Conservation (phyloP, 2,797 vertebrate genomes). For the Uromys caudimaculatus region DNA sequence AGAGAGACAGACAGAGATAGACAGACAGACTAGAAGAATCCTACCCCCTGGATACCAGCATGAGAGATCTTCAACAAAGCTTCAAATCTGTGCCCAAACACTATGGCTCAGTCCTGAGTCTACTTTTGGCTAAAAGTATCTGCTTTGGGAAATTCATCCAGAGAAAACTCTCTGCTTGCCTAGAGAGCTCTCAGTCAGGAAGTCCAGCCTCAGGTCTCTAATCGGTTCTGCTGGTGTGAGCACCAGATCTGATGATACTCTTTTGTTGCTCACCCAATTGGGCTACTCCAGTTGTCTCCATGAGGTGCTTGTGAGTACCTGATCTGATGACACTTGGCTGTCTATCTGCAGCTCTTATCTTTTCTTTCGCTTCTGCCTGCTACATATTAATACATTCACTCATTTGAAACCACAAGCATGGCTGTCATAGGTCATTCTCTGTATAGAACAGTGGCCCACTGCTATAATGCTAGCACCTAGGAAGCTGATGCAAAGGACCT, state of each 20-base stretch:
- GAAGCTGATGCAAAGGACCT: not conserved
- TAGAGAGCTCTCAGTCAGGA: not conserved
- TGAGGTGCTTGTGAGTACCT: no score
- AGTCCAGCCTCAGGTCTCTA: not conserved
- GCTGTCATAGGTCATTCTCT: not conserved
- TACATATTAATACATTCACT: not conserved
- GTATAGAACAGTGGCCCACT: not conserved
- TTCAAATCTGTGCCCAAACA: not conserved
- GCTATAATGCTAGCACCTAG: not conserved
- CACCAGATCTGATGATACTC: not conserved
- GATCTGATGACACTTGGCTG: not conserved
- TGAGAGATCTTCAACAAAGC: not conserved
- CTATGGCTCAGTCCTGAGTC: slow-evolving; percentile 14
- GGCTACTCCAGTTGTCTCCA: not conserved
- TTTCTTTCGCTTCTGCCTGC: not conserved
- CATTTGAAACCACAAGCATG: not conserved
- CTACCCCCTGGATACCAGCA: not conserved
- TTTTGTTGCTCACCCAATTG: not conserved
- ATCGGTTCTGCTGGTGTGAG: not conserved
- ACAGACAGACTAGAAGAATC: not conserved
- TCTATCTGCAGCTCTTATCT: not conserved
- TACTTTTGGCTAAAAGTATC: slow-evolving; percentile 35
- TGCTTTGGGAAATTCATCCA: not conserved
- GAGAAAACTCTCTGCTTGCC: not conserved
- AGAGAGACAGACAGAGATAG: no score